phyloP scores from a whole-genome alignment of 2,797 vertebrate species.

The Botia almorhae region DNA sequence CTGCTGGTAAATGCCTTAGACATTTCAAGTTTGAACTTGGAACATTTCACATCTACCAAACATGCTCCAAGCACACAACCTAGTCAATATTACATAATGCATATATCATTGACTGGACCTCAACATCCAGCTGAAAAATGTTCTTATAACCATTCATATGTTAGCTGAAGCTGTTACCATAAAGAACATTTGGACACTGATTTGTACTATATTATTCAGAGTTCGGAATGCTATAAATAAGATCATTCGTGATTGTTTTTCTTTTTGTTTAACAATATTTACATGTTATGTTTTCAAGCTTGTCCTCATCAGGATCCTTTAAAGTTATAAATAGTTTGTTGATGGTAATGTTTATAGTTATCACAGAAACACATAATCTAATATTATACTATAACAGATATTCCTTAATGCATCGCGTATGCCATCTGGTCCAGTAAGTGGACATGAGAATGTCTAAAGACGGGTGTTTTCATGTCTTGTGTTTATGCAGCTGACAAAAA shows the following conservation, averaged over 20 bases:
- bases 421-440: conserved; percentile 16
- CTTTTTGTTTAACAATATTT: not conserved
- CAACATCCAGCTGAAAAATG: not conserved
- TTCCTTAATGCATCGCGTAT: not conserved
- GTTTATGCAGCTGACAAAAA: conserved; percentile 73
- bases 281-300: not conserved
- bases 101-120: conserved; percentile 6
- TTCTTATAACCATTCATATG: not conserved
- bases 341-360: not conserved
- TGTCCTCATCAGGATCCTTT: not conserved
- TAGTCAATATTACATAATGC: conserved; percentile 22
- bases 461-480: conserved; percentile 23
- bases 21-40: not conserved
- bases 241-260: not conserved
- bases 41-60: not conserved
- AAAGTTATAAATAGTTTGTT: not conserved
- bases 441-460: conserved; percentile 8
- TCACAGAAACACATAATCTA: conserved; percentile 12
- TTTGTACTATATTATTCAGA: not conserved
- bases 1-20: not conserved
- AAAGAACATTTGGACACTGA: not conserved
- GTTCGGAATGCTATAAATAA: not conserved
- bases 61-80: not conserved
- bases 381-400: conserved; percentile 20
- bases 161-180: not conserved